phyloP scores from a whole-genome alignment of 2,797 vertebrate genomes.

The Acomys russatus region DNA sequence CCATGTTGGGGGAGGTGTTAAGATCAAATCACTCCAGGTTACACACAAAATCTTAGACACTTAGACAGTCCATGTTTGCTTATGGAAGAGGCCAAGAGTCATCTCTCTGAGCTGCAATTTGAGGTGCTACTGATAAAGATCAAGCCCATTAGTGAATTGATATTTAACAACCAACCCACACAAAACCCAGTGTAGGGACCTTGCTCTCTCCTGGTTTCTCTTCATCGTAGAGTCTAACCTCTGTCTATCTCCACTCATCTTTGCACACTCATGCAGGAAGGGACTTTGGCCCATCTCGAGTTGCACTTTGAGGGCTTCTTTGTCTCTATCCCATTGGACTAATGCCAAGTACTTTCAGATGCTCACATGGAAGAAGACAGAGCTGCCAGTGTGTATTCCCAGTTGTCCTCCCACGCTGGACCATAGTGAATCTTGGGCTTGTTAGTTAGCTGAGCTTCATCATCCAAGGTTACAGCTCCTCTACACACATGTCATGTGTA shows the following conservation, averaged over 20 bases:
- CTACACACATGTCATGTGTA: background rate
- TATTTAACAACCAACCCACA: background rate
- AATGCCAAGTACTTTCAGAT: background rate
- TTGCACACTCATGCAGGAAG: background rate
- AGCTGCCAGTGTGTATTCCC: background rate
- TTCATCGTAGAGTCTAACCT: background rate
- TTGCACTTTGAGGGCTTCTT: background rate
- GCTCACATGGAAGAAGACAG: background rate
- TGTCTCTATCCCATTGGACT: background rate
- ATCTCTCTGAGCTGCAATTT: background rate
- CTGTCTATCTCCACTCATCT: background rate
- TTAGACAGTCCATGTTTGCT: slow-evolving; percentile 2
- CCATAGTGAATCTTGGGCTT: background rate
- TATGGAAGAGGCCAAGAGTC: background rate
- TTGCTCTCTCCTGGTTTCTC: background rate
- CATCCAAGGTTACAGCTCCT: background rate
- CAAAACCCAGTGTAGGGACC: background rate
- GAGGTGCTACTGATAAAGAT: background rate
- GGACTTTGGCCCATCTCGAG: background rate
- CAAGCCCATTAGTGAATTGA: background rate
- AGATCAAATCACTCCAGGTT: slow-evolving; percentile 49
- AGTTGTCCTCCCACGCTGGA: background rate
- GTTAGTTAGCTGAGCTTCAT: background rate
- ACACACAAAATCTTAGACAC: background rate
- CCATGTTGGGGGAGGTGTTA: background rate